phyloP scores from a whole-genome alignment of 2,113 vertebrate genomes.

The Cyphomyrus discorhynchus region DNA sequence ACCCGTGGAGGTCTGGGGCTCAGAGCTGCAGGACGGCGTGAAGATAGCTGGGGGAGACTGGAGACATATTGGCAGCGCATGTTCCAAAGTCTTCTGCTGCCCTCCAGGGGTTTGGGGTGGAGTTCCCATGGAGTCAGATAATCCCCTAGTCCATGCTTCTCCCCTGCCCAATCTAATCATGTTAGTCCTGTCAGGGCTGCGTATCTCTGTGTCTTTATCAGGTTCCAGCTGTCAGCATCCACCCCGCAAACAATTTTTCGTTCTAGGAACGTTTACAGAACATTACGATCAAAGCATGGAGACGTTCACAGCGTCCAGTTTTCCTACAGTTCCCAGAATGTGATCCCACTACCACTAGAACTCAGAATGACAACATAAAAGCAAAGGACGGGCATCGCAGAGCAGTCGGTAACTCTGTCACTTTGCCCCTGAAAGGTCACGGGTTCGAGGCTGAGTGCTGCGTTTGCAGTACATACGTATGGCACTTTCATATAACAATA shows the following conservation, averaged over 20 bases:
- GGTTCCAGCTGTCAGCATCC: not conserved
- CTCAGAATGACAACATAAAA: not conserved
- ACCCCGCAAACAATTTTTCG: not conserved
- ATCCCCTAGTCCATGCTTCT: not conserved
- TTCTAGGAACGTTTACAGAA: not conserved
- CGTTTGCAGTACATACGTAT: not conserved
- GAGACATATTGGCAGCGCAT: not conserved
- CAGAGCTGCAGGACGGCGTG: not conserved
- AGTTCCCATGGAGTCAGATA: slow-evolving; percentile 10
- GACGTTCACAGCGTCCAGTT: not conserved
- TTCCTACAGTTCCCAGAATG: not conserved
- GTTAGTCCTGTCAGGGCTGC: slow-evolving; percentile 15
- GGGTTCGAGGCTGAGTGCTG: not conserved
- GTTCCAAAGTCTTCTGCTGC: slow-evolving; percentile 58
- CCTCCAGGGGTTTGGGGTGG: slow-evolving; percentile 45
- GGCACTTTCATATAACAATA: not conserved
- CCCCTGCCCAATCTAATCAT: slow-evolving; percentile 9
- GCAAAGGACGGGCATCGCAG: not conserved
- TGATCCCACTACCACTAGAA: not conserved
- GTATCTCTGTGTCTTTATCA: slow-evolving; percentile 14
- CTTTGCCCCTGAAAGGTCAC: not conserved
- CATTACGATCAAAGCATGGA: not conserved
- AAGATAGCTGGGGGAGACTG: not conserved
- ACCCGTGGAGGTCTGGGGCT: not conserved
- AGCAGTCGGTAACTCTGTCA: not conserved